phyloP scores from a whole-genome alignment of 2,113 vertebrate genomes.

The Antechinus flavipes region DNA sequence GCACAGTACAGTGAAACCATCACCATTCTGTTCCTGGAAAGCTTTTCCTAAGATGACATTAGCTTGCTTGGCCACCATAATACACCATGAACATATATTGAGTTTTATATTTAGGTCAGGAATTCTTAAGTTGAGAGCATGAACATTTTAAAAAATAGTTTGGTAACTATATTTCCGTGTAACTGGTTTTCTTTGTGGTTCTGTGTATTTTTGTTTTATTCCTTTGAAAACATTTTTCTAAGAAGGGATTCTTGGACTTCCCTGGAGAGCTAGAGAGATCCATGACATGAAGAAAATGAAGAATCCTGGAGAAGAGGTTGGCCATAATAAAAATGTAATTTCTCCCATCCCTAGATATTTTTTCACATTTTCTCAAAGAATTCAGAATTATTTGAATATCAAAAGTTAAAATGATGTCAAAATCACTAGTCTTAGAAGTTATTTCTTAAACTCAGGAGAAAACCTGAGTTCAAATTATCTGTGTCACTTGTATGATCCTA shows the following conservation, averaged over 20 bases:
- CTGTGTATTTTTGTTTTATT: background rate
- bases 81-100: background rate
- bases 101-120: background rate
- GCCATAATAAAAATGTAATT: background rate
- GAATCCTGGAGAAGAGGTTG: background rate
- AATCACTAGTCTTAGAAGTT: background rate
- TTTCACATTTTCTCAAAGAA: background rate
- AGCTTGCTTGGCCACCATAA: background rate
- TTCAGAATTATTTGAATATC: background rate
- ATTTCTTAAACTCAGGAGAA: background rate
- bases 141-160: background rate
- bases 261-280: background rate
- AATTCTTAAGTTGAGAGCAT: background rate
- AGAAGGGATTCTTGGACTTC: background rate
- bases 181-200: background rate
- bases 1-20: background rate
- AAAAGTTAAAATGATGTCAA: background rate
- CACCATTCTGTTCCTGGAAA: background rate
- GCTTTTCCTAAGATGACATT: background rate
- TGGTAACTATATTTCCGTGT: background rate
- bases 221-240: background rate
- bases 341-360: background rate
- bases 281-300: background rate
- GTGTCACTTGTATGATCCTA: background rate
- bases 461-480: background rate